phyloP scores from a whole-genome alignment of 2,113 vertebrate species.

The Chaetodon trifascialis region DNA sequence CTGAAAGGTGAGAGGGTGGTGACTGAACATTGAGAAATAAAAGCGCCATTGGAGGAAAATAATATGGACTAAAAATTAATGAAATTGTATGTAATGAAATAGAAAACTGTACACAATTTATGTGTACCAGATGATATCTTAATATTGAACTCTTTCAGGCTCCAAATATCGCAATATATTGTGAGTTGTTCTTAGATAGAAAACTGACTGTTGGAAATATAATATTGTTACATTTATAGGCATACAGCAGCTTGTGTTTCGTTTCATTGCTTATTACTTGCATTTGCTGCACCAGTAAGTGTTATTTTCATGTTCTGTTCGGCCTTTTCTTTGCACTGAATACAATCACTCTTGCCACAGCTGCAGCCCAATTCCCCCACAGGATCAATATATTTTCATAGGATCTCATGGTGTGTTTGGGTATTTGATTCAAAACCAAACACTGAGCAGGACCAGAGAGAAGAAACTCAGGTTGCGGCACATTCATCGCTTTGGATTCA shows the following conservation, averaged over 20 bases:
- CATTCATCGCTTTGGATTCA: conserved; percentile 51
- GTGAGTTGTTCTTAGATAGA: background rate
- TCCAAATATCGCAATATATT: background rate
- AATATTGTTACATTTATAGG: background rate
- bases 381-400: conserved; percentile 69
- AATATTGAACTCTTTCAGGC: background rate
- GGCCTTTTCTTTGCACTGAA: conserved; percentile 26
- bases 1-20: background rate
- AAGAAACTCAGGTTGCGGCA: background rate
- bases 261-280: background rate
- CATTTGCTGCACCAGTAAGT: background rate
- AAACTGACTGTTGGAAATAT: background rate
- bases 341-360: conserved; percentile 7
- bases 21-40: background rate
- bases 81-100: background rate
- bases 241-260: background rate
- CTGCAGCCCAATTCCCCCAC: conserved; percentile 40
- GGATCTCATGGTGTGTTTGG: conserved; percentile 66
- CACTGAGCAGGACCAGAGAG: conserved; percentile 37
- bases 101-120: background rate
- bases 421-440: conserved; percentile 69
- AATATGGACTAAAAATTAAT: background rate
- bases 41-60: background rate
- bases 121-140: background rate
- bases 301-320: conserved; percentile 17